Base-by-base conservation (phyloP, 2,797 vertebrate species). In the Vireo griseus region DNA sequence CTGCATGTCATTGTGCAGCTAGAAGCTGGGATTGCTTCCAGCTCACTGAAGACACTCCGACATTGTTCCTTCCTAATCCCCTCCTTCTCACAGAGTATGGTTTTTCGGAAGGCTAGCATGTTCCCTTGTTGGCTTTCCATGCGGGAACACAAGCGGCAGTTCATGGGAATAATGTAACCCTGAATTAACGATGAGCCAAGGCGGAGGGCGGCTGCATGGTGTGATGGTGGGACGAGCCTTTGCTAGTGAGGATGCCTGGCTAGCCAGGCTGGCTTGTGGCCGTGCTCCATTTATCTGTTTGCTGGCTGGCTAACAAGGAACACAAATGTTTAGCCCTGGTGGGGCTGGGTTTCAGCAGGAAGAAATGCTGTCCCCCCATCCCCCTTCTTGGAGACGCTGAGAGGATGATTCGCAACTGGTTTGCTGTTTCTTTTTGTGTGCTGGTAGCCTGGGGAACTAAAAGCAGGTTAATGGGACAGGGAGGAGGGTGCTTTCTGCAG, bases 381-480 rank as follows among this genome's bases (percentile, higher is more conserved):
- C 0, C 35, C 20, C 44, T 0, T 1, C 67, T 44, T 39, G 63
- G 62, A 22, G 69, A 77, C 1, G 0, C 47, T 40, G 1, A 0
- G 37, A 58, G 45, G 10, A 9, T 3, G 10, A 19, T 77, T 69
- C 8, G 4, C 42, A 71, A 10, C 65, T 59, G 62, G 10, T 47
- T 92, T 67, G 85, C 59, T 31, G 16, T n/a, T 88, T 77, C 72
- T 67, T 65, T 84, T 44, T 81, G 40, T 33, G 39, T 47, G 65
- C 63, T 29, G 39, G 39, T 47, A 94, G 68, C 47, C 40, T 24
- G 55, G 92, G 92, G 86, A 94, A 61, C 94, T 93, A 65, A 93
- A 96, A 96, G 52, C 48, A 21, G 94, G 90, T 97, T 95, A 95
- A 69, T 85, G 81, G 94, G 68, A 81, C 86, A 79, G 86, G 71